Evolutionary conservation across 2,797 vertebrate genomes (phyloP).

Genomic region (Pygocentrus nattereri): DNA sequence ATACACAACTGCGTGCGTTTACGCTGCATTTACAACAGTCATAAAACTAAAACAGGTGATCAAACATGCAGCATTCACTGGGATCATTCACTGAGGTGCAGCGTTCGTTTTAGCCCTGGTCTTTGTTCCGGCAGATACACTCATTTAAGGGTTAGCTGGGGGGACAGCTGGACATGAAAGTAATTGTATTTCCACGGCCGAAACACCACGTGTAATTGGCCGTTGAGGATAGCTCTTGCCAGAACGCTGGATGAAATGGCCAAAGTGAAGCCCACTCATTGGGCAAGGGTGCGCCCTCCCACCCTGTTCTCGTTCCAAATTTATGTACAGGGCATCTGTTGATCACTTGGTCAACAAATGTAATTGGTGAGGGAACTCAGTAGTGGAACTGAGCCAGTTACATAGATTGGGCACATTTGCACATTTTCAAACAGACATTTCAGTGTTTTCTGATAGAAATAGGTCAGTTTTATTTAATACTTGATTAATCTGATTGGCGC

Average conservation of each 20-base stretch:
- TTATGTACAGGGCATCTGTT: conserved; percentile 29
- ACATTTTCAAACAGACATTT: too few species aligned
- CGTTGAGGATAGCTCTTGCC: conserved; percentile 21
- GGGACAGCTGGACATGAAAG: conserved; percentile 44
- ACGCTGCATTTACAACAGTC: background rate
- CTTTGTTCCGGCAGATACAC: background rate
- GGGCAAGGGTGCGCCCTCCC: background rate
- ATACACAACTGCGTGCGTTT: background rate
- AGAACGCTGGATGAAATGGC: conserved; percentile 40
- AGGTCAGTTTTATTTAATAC: background rate
- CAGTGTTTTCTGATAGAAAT: too few species aligned
- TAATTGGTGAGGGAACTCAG: background rate
- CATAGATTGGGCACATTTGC: background rate
- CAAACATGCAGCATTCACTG: background rate
- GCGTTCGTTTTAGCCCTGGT: background rate
- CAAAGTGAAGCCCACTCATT: conserved; percentile 11
- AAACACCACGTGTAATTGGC: conserved; percentile 16
- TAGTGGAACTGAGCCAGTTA: conserved; percentile 3
- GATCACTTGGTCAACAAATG: conserved; percentile 24
- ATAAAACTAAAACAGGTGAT: background rate
- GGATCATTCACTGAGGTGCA: background rate
- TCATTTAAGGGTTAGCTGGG: background rate
- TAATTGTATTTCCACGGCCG: conserved; percentile 31
- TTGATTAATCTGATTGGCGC: too few species aligned
- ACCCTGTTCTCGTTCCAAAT: conserved; percentile 23